Percentiles rank a stretch among this genome's conserved stretches.
phyloP scores from a whole-genome alignment of 2,113 vertebrate genomes.

The Cynopterus brachyotis region DNA sequence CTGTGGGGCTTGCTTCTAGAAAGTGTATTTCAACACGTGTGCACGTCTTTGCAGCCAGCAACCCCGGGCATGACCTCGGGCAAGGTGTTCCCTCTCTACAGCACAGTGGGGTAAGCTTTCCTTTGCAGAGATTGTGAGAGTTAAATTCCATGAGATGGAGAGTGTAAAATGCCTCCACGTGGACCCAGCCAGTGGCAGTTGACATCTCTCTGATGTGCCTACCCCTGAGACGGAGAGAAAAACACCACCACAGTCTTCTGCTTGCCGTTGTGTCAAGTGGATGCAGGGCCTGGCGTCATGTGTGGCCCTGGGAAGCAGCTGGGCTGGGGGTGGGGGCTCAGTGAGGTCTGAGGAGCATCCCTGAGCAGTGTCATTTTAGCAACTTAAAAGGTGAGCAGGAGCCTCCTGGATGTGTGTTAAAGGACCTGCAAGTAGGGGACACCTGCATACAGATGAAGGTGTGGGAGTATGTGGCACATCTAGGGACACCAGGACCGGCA shows the following conservation, averaged over 20 bases:
- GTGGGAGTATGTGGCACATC: neutral
- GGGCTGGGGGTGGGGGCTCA: neutral
- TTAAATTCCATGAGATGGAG: neutral
- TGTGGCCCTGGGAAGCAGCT: neutral
- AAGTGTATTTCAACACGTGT: neutral
- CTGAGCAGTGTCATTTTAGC: neutral
- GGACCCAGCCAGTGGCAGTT: neutral
- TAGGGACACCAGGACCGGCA: neutral
- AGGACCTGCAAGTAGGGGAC: neutral
- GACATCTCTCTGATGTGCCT: neutral
- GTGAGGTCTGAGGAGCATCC: neutral
- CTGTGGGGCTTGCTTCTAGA: neutral
- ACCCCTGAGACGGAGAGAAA: neutral
- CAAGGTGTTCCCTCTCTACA: neutral
- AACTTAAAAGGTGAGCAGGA: neutral
- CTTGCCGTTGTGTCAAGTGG: neutral
- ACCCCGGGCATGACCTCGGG: neutral
- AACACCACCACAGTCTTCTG: neutral
- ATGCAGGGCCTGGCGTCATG: neutral
- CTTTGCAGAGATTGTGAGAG: neutral
- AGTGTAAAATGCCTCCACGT: neutral
- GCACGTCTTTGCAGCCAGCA: neutral
- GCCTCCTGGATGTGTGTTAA: neutral
- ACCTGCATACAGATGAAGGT: neutral
- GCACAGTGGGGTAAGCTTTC: neutral